Evolutionary conservation across 2,797 vertebrate species (phyloP), one percentile per base, ranked within the genome.

Genomic region (Anolis apletophallus): DNA sequence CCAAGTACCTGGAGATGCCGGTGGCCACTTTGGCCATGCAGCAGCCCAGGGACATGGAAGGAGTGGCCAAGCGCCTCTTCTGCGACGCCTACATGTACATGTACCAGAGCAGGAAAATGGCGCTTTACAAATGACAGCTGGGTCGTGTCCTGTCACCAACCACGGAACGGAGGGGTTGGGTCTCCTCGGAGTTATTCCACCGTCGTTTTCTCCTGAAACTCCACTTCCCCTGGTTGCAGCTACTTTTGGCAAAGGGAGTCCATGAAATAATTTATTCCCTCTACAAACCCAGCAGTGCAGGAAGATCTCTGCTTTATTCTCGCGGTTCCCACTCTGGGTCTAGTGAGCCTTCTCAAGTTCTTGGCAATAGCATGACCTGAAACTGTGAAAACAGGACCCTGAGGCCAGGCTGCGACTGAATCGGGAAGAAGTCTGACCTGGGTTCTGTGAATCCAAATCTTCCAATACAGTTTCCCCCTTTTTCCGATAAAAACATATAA

Each of bases 21-120:
- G 89, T 96, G 2, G 94, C 94, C 0, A 94, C 95, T 68, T 94
- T 98, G 88, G 97, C 97, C 85, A 94, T 90, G 93, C 95, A 98
- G 91, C 96, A 92, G 36, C 98, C 98, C 0, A 96, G 98, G 19
- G 97, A 98, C 85, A 98, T 98, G 98, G 97, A 96, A 1, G 97
- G 98, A 0, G 97, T 98, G 78, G 97, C 98, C 88, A 98, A 98
- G 46, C 97, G 98, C 32, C 98, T 98, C 81, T 98, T 98, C 91
- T 98, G 98, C 0, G 98, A 98, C 0, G 98, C 98, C 91, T 98
- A 98, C 95, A 98, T 98, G 97, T 98, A 98, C 94, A 95, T 98
- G 92, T 98, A 98, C 90, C 97, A 98, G 94, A 98, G 96, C 94
- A 95, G 91, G 86, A 97, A 92, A 86, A 97, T 98, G 97, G 96